Evolutionary conservation across 2,113 vertebrate genomes (phyloP).

Genomic region (Neogobius melanostomus): DNA sequence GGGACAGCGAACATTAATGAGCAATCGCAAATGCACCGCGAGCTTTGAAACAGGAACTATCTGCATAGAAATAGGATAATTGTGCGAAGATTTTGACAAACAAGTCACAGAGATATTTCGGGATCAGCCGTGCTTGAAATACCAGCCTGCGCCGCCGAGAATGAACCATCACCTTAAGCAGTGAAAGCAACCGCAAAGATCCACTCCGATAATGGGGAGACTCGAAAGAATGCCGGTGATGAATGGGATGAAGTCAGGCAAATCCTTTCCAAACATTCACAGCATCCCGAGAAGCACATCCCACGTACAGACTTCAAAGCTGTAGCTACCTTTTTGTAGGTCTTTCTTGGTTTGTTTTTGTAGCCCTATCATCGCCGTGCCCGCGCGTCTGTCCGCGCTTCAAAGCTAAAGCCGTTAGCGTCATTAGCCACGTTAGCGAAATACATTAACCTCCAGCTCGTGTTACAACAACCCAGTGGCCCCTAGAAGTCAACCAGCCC

Average conservation of each 20-base stretch:
- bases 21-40: too few species aligned
- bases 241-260: conserved; percentile 6
- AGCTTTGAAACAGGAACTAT: too few species aligned
- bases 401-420: conserved; percentile 51
- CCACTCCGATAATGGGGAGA: conserved; percentile 19
- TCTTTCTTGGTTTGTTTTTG: conserved; percentile 6
- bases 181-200: conserved; percentile 20
- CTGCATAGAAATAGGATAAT: too few species aligned
- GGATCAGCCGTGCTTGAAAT: background rate
- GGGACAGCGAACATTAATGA: too few species aligned
- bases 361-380: conserved; percentile 21
- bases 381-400: conserved; percentile 34
- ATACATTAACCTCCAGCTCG: conserved; percentile 61
- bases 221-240: conserved; percentile 4
- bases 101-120: background rate
- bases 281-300: conserved; percentile 21
- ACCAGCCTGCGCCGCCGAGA: conserved; percentile 17
- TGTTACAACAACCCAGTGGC: conserved; percentile 36
- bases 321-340: background rate
- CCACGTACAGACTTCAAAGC: conserved; percentile 42
- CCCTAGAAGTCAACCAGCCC: conserved; percentile 42
- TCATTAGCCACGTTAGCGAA: conserved; percentile 60
- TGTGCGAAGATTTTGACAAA: background rate
- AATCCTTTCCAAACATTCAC: conserved; percentile 18
- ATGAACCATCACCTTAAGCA: conserved; percentile 10